phyloP scores from a whole-genome alignment of 1,140 invertebrate genomes.

The Brachionus rotundiformis region DNA sequence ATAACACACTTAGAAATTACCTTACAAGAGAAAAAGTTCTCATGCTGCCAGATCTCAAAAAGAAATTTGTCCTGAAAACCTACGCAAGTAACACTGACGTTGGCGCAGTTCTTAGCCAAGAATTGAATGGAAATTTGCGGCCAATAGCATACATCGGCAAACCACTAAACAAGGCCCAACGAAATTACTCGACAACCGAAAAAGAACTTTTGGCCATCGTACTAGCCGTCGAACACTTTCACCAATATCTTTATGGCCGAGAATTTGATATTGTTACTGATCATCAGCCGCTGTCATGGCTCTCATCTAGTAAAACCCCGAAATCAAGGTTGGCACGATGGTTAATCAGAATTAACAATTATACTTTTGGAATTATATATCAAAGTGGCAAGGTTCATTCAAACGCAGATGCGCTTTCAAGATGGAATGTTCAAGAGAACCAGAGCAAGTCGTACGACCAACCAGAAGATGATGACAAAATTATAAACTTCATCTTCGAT shows the following conservation, averaged over 20 bases:
- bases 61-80: constrained; percentile 61
- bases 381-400: no score
- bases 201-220: constrained; percentile 60
- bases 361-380: no score
- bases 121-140: not conserved
- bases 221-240: constrained; percentile 61
- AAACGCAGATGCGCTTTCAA: no score
- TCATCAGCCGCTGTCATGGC: constrained; percentile 63
- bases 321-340: no score
- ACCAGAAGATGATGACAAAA: no score
- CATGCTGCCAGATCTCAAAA: no score
- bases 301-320: constrained; percentile 55
- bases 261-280: no score
- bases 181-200: constrained; percentile 58
- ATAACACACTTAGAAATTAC: constrained; percentile 56
- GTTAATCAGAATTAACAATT: no score
- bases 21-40: constrained; percentile 51
- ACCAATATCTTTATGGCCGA: constrained; percentile 63
- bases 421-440: no score
- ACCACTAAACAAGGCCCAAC: not conserved
- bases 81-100: constrained; percentile 63
- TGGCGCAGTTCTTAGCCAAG: constrained; percentile 62
- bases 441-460: no score
- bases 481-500: no score
- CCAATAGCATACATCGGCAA: constrained; percentile 11